Percentiles rank a stretch among this genome's conserved stretches.
Evolutionary conservation across 53 echinoderm and acorn worm species (phyloP).

Genomic region (Apostichopus leukothele): DNA sequence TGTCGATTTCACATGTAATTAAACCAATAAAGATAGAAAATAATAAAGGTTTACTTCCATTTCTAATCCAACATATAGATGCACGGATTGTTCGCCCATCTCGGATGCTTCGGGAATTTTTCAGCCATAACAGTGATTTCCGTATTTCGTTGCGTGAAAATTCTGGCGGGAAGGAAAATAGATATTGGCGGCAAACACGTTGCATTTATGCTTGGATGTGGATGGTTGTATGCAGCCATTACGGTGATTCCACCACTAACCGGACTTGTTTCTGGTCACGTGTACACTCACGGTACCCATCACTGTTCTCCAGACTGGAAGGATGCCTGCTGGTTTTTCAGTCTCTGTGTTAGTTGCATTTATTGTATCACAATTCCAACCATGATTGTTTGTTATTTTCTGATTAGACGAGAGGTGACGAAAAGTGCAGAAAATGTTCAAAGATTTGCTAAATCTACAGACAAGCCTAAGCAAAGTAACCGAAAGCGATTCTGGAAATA

Average conservation of each 20-base stretch:
- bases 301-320: slow-evolving; percentile 28
- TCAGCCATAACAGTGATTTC: slow-evolving; percentile 21
- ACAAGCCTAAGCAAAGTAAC: neutral
- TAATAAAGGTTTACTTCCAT: no score
- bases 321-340: neutral
- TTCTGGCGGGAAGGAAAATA: neutral
- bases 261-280: neutral
- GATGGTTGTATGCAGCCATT: neutral
- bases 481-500: neutral
- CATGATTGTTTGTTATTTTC: slow-evolving; percentile 18
- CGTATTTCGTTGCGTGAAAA: neutral
- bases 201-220: slow-evolving; percentile 1
- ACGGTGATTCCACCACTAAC: neutral
- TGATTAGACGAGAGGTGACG: slow-evolving; percentile 1
- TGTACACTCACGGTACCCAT: slow-evolving; percentile 33
- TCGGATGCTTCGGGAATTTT: slow-evolving; percentile 23
- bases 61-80: neutral
- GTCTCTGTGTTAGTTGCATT: neutral
- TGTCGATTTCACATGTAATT: no score
- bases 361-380: slow-evolving; percentile 18
- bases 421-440: slow-evolving; percentile 13
- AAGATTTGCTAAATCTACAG: neutral
- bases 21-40: no score
- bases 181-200: neutral
- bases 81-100: neutral